Evolutionary conservation across 2,888 invertebrate genomes (phyloP), one percentile per base, ranked within the genome.

Genomic region (Neocrepidodera transversa): DNA sequence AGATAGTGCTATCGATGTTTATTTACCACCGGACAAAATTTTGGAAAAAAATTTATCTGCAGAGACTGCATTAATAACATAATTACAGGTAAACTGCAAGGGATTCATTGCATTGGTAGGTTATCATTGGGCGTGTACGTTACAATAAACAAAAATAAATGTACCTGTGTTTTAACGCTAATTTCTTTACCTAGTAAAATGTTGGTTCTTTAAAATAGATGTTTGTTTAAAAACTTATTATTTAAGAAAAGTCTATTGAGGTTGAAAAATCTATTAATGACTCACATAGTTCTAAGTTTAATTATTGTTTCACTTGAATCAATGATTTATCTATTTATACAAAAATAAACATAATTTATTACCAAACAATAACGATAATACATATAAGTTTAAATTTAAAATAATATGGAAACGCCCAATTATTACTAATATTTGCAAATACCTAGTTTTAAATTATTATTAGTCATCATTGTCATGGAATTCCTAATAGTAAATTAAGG

Each of bases 101-200:
- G 23, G 28, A 30, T 36, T 16, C 28, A 54, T 45, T 43, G 53
- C 53, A 53, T 30, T 54, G 43, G 36, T 54, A 54, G 54, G 54
- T 45, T 35, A 54, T 54, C 54, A 35, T 36, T 45, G 54, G 54
- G 54, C 54, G 54, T 54, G 54, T 54, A 54, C 54, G 17, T 18
- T 18, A 16, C 47, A 43, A 53, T 43, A 53, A 52, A 45, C 35
- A 23, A 45, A 45, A 26, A 45, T 43, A 45, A 32, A 32, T 32
- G 11, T 13, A 32, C 32, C 13, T 32, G 11, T 32, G 6, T 30
- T 30, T 30, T 10, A 10, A 5, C 8, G 23, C 7, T 23, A 23
- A 23, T 23, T 23, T 23, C 3, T n/a, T 23, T 23, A 23, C 23
- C 4, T 23, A 23, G 4, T 23, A 3, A 23, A 23, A n/a, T n/a